Evolutionary conservation across 2,113 vertebrate genomes (phyloP), one percentile per base, ranked within the genome.

Genomic region (Cnemophilus loriae): DNA sequence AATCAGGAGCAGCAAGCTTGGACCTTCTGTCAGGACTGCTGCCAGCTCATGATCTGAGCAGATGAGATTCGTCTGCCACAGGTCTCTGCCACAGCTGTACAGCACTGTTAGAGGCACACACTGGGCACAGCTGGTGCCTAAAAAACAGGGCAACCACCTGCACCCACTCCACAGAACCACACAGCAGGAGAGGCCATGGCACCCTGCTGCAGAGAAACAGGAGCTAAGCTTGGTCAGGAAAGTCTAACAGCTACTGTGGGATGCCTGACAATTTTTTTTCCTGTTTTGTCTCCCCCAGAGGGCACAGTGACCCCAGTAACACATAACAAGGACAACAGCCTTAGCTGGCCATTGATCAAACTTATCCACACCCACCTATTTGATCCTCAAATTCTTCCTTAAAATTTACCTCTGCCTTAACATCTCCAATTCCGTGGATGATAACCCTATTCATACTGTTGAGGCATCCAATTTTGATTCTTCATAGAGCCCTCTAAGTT

Each of bases 261-360:
- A 42, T 47, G 24, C 10, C 28, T 46, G 7, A 64, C 4, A 33
- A 0, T 2, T 13, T 27, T 63, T 68, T 11, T 3, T 6, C 13
- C 50, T 53, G 55, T 60, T 82, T 41, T 71, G 17, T 52, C 19
- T 76, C 46, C 32, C 41, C 69, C 69, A 44, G 10, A 70, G 16
- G 3, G 17, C 27, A 87, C 0, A 0, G n/a, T 26, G n/a, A 87
- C 57, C 10, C 19, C 24, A 83, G 1, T 16, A 76, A 46, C 26
- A 47, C 20, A 35, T 14, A 69, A 35, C 15, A 76, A 56, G 18
- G n/a, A 50, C 28, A 78, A 37, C 13, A 55, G 23, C 32, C 65
- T 71, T 64, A 63, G 39, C 16, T 59, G 57, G 39, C 21, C 27
- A 44, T 11, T 68, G 32, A 42, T 37, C 37, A 79, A 57, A 41